Evolutionary conservation across 2,888 invertebrate genomes (phyloP), one percentile per base, ranked within the genome.

Genomic region (Orgyia antiqua): DNA sequence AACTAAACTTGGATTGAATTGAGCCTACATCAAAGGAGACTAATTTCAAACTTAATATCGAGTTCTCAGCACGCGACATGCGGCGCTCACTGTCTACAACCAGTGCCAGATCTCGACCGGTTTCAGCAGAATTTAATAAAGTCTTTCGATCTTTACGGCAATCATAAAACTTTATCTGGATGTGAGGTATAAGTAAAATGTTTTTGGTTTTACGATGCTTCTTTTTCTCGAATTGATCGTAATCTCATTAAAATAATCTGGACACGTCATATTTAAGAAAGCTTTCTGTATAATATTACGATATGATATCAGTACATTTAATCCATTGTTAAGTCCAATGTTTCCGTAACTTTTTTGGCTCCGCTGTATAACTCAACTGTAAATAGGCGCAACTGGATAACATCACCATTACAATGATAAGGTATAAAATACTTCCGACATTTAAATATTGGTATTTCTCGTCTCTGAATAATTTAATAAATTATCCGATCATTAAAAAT

Each of bases 41-140:
- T 50, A 44, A 40, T 50, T 53, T 36, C 13, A 34, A 46, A 42
- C 41, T 42, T 43, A 35, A 42, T 49, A 51, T 41, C 39, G 33
- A 45, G 39, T 39, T 53, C 38, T 53, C 39, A 38, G 10, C 11
- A 23, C 27, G 12, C 25, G 15, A 27, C 17, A 23, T 11, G 20
- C 20, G 20, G 9, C 9, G 4, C 3, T 4, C 10, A 11, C 7
- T 9, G 12, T 11, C 7, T 19, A 36, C 49, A 41, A 39, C 36
- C 39, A 27, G 26, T 33, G 23, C 32, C 10, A 15, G 21, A 24
- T 29, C 18, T 33, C 24, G 31, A 37, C 64, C 45, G 53, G 62
- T 63, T 55, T 47, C 36, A 51, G 50, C 54, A 51, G 58, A 66
- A 63, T 69, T 73, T 68, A 70, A 76, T 76, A 73, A 73, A 74